Conservation (phyloP, 2,113 vertebrate genomes). For the Potamarius usumacintae region DNA sequence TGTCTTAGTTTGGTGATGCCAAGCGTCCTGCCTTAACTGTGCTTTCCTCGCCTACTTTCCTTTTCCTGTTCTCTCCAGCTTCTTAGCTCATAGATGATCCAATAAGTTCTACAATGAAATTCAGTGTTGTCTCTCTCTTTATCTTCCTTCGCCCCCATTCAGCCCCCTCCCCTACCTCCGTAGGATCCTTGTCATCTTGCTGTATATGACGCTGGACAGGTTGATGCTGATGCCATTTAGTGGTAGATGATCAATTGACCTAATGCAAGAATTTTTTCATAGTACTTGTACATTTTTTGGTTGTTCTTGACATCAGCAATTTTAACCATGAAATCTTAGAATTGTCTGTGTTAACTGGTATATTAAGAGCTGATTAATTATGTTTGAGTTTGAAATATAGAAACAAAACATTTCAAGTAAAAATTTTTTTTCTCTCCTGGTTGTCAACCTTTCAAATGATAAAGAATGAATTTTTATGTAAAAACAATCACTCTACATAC, state of each 20-base stretch:
- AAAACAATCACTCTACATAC: neutral
- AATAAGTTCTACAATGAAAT: slow-evolving; percentile 43
- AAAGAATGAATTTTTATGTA: neutral
- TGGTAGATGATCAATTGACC: neutral
- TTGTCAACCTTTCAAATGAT: neutral
- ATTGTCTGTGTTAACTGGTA: neutral
- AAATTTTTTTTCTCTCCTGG: neutral
- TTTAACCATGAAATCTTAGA: neutral
- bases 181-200: slow-evolving; percentile 59
- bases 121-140: slow-evolving; percentile 62
- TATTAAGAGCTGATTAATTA: neutral
- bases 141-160: slow-evolving; percentile 50
- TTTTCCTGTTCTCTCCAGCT: slow-evolving; percentile 31
- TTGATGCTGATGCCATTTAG: neutral
- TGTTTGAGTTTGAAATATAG: neutral
- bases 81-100: slow-evolving; percentile 22
- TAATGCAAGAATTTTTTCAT: neutral
- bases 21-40: slow-evolving; percentile 31
- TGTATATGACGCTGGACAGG: slow-evolving; percentile 43
- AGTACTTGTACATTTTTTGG: neutral
- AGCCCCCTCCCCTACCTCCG: slow-evolving; percentile 52
- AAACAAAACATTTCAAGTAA: neutral
- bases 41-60: slow-evolving; percentile 44
- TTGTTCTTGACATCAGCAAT: neutral
- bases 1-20: slow-evolving; percentile 24